Percentiles rank a stretch among this genome's conserved stretches.
phyloP scores from a whole-genome alignment of 2,113 vertebrate genomes.

The Stercorarius parasiticus region DNA sequence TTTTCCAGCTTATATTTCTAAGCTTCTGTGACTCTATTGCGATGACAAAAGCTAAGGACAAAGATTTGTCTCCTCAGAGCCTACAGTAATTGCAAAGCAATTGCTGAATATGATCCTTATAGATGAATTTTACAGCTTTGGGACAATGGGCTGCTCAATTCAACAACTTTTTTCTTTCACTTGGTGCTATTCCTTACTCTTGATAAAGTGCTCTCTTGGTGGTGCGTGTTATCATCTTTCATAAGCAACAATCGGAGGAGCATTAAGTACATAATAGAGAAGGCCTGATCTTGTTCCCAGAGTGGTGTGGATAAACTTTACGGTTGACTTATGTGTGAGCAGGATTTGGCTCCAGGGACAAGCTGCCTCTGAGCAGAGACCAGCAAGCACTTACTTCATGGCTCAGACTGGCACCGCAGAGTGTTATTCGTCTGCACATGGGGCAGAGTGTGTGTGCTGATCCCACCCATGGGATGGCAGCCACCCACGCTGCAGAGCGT shows the following conservation, averaged over 20 bases:
- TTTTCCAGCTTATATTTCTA: constrained; percentile 13
- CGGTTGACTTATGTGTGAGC: background rate
- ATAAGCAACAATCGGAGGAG: background rate
- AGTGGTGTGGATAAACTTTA: background rate
- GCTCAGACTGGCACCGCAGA: background rate
- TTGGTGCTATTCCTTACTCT: background rate
- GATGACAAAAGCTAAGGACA: background rate
- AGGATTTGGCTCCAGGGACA: background rate
- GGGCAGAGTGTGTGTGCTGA: background rate
- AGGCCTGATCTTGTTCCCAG: background rate
- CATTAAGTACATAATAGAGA: background rate
- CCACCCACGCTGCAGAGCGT: accelerated
- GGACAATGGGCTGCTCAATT: background rate
- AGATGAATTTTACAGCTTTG: constrained; percentile 10
- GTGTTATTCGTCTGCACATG: background rate
- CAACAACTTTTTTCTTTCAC: background rate
- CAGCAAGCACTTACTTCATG: background rate
- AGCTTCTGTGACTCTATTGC: background rate
- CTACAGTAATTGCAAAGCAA: constrained; percentile 4
- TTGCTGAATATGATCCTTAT: background rate
- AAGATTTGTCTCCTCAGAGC: constrained; percentile 2
- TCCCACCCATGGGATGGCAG: background rate
- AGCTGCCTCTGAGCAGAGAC: background rate
- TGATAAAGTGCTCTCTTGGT: background rate
- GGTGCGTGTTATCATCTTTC: background rate